Evolutionary conservation across 2,888 invertebrate species (phyloP).

Genomic region (Opisthograptis luteolata): DNA sequence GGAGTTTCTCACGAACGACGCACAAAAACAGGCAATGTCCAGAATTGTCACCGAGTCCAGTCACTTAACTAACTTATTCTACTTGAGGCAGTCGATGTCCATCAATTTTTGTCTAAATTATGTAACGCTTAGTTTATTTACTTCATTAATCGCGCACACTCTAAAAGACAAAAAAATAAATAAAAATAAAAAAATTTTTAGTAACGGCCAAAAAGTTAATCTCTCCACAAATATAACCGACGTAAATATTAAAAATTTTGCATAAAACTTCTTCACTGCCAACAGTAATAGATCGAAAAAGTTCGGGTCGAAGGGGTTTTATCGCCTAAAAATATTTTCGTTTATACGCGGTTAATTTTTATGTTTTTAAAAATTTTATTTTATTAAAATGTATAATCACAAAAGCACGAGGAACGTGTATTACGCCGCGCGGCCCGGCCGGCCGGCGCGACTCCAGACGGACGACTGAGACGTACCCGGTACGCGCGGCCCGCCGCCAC

Average conservation of each 20-base stretch:
- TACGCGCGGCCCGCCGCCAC: constrained; percentile 62
- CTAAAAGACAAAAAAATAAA: constrained; percentile 62
- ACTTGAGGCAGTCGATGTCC: constrained; percentile 61
- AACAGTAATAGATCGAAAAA: constrained; percentile 76
- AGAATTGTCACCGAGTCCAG: constrained; percentile 53
- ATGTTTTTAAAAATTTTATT: constrained; percentile 58
- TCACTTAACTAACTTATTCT: constrained; percentile 51
- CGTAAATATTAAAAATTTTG: constrained; percentile 82
- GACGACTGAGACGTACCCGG: constrained; percentile 78
- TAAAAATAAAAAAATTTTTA: constrained; percentile 74
- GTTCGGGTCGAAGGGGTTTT: constrained; percentile 67
- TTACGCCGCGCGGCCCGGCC: constrained; percentile 82
- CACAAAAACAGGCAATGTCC: constrained; percentile 60
- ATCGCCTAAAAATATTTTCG: constrained; percentile 80
- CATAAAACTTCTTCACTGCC: constrained; percentile 71
- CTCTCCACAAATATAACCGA: constrained; percentile 81
- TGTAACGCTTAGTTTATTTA: constrained; percentile 71
- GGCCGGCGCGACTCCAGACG: constrained; percentile 84
- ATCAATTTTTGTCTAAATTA: constrained; percentile 49
- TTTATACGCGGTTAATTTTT: constrained; percentile 73
- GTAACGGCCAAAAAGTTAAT: constrained; percentile 78
- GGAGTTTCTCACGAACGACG: constrained; percentile 45
- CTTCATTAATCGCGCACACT: constrained; percentile 66
- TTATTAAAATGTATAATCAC: constrained; percentile 82
- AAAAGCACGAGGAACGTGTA: constrained; percentile 85